Evolutionary conservation across 1,140 invertebrate species (phyloP), one percentile per base, ranked within the genome.

Genomic region (Atta texana): DNA sequence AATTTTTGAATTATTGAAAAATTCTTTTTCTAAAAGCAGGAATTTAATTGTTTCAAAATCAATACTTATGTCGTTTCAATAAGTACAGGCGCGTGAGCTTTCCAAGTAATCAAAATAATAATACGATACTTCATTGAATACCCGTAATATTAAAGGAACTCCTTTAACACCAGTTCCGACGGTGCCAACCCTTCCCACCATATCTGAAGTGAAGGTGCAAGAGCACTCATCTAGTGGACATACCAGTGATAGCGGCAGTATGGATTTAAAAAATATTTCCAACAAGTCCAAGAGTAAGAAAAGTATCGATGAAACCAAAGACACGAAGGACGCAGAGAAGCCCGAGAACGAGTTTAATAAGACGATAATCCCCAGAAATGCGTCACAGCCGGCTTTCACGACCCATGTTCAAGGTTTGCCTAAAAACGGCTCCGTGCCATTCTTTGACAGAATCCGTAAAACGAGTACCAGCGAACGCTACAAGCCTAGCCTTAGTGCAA

Each of bases 351-450:
- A 95, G 66, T 95, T 95, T 77, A 95, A 93, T 72, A 95, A 96
- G 80, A 92, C 94, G 80, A 93, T 96, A 59, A 96, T 98, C 89
- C 97, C 97, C 2, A 96, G 98, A 49, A 98, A 98, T 94, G 97
- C 97, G 68, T 98, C 97, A 4, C 98, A 98, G 85, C 98, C 98
- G 0, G 97, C 97, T 1, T 98, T 98, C 92, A 97, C 97, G n/a
- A 97, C 97, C 21, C 97, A 97, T 84, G 97, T 97, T 18, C 97
- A 97, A 89, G 97, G 97, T 59, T 95, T 98, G 90, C 97, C 97
- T 68, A 98, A 98, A 94, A 98, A 98, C 93, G 97, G 97, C 28
- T 98, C 97, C 4, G 98, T 98, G 66, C 98, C 98, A 2, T 97
- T 98, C 90, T 98, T 98, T 93, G 97, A 98, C 93, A 95, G 98